Base-by-base conservation (phyloP, 2,113 vertebrate genomes). In the Pheucticus melanocephalus region DNA sequence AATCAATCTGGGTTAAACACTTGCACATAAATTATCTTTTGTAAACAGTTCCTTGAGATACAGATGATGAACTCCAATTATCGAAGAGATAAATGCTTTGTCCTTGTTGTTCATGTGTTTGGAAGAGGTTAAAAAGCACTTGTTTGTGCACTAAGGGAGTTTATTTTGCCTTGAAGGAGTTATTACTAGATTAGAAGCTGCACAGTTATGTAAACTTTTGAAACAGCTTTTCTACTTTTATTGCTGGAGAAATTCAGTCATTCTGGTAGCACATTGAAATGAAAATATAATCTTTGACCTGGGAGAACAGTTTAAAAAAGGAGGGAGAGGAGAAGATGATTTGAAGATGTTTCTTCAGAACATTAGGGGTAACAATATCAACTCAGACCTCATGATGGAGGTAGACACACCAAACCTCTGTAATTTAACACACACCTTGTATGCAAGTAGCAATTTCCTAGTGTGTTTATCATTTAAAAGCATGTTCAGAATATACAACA, bases 1-100 rank as follows among this genome's bases (percentile, higher is more conserved):
- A 92, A 76, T 94, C 70, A 73, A 50, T 81, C 48, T 88, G 92
- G 82, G 73, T 92, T 90, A 95, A 95, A 82, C 24, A 88, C 31
- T 72, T 86, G 63, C 53, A 83, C 77, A 63, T 81, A 92, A 81
- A 92, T 94, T 79, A 88, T 79, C 89, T 94, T 94, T 83, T 90
- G 57, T 28, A 33, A 89, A 79, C 5, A 8, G 10, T 56, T 91
- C 44, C n/a, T 73, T 94, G 80, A 78, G 61, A 72, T 82, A 47
- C 27, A 86, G 37, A 61, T 69, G 23, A 64, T 69, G 60, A 90
- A 81, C 73, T 69, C 59, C n/a, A 81, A 75, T 63, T 90, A 59
- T 39, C 0, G 0, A 59, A 68, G 48, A 78, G 35, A 66, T 57
- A 71, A 86, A 69, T 61, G 24, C 31, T 44, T 64, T 73, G 54